phyloP scores from a whole-genome alignment of 2,797 vertebrate species.

The Austrolebias charrua region DNA sequence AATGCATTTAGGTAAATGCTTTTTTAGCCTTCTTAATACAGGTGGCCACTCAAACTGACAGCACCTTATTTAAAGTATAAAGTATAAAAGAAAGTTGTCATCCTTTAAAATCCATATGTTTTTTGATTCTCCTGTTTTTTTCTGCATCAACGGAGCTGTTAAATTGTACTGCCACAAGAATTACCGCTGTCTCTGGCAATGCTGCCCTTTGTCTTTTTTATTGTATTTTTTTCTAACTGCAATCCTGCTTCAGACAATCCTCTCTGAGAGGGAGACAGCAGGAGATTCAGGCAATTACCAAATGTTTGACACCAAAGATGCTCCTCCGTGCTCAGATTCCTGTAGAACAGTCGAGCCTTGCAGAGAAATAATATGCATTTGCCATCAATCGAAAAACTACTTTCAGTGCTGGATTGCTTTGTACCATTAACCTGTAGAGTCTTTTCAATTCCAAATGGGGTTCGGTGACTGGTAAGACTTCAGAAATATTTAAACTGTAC shows the following conservation, averaged over 20 bases:
- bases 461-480: slow-evolving; percentile 10
- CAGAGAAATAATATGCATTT: slow-evolving; percentile 58
- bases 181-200: slow-evolving; percentile 14
- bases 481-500: slow-evolving; percentile 31
- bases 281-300: slow-evolving; percentile 64
- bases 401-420: not conserved
- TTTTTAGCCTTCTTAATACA: not conserved
- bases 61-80: slow-evolving; percentile 21
- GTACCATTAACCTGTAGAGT: slow-evolving; percentile 7
- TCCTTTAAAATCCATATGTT: slow-evolving; percentile 7
- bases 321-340: slow-evolving; percentile 56
- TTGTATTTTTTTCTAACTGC: slow-evolving; percentile 7
- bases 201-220: slow-evolving; percentile 17
- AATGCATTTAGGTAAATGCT: not conserved
- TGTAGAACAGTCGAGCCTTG: slow-evolving; percentile 50
- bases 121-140: slow-evolving; percentile 23
- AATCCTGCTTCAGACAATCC: slow-evolving; percentile 34
- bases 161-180: slow-evolving; percentile 24
- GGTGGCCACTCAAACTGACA: not conserved
- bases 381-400: slow-evolving; percentile 52
- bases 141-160: slow-evolving; percentile 30
- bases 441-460: slow-evolving; percentile 37
- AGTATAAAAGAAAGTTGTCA: slow-evolving; percentile 4
- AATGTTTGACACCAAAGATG: slow-evolving; percentile 53
- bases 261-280: slow-evolving; percentile 34